Conservation (phyloP, 2,797 vertebrate genomes). For the Delichon dasypus region DNA sequence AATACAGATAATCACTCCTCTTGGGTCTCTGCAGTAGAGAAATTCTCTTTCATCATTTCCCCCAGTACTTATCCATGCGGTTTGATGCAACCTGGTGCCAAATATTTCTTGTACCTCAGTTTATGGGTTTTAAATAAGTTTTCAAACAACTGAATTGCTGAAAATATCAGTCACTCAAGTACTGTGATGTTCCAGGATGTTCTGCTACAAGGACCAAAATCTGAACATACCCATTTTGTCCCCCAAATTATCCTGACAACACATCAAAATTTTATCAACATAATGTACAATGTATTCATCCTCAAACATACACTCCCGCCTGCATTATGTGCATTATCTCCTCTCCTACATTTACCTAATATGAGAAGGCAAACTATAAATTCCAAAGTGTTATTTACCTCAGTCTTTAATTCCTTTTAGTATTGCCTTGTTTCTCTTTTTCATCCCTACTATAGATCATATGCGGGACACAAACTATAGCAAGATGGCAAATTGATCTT, state of each 20-base stretch:
- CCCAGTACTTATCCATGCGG: accelerated
- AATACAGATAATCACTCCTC: not conserved
- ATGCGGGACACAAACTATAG: not conserved
- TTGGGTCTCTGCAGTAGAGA: not conserved
- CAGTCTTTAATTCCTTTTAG: not conserved
- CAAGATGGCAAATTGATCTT: not conserved
- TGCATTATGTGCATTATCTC: no score
- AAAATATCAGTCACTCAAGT: not conserved
- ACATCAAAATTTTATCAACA: not conserved
- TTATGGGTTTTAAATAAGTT: not conserved
- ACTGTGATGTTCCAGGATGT: not conserved
- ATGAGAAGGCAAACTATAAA: not conserved
- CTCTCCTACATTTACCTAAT: not conserved
- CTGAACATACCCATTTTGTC: accelerated
- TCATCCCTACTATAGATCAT: not conserved
- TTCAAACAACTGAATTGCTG: not conserved
- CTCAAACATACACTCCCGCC: not conserved
- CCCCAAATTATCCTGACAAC: not conserved
- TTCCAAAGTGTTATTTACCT: not conserved
- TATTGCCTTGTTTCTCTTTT: not conserved
- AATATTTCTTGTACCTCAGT: not conserved
- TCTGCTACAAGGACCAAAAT: not conserved
- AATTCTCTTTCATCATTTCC: not conserved
- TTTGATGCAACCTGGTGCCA: not conserved
- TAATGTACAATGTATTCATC: not conserved